phyloP scores from a whole-genome alignment of 2,888 invertebrate genomes.

The Protula sp. region DNA sequence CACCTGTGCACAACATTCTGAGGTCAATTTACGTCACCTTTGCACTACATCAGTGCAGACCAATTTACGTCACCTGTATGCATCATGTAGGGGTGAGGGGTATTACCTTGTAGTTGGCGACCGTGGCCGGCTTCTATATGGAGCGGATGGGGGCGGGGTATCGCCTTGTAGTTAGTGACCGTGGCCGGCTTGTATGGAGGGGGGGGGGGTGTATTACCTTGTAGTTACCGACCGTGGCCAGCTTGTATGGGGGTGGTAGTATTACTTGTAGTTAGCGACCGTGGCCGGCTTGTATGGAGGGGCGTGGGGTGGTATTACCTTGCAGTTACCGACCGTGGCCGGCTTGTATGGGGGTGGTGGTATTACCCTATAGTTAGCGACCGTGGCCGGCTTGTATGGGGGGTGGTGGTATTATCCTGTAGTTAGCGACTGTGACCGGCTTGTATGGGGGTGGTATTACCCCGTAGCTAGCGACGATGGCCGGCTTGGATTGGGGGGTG shows the following conservation, averaged over 20 bases:
- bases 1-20: conserved; percentile 60
- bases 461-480: conserved; percentile 67
- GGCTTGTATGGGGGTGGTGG: conserved; percentile 82
- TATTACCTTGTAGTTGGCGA: too few relatives aligned
- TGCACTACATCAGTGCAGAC: too few relatives aligned
- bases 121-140: conserved; percentile 72
- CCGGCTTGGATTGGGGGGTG: conserved; percentile 71
- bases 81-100: conserved; percentile 66
- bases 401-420: too few relatives aligned
- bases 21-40: neutral
- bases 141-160: conserved; percentile 59
- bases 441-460: conserved; percentile 63
- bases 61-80: too few relatives aligned
- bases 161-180: conserved; percentile 69
- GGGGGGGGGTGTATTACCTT: too few relatives aligned
- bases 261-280: conserved; percentile 72
- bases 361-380: conserved; percentile 69
- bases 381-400: conserved; percentile 75
- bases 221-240: conserved; percentile 66
- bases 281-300: conserved; percentile 74
- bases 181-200: conserved; percentile 74
- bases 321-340: conserved; percentile 65
- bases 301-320: too few relatives aligned
- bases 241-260: conserved; percentile 96
- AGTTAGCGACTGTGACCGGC: too few relatives aligned